Base-by-base conservation (phyloP, 2,113 vertebrate species). In the Glaucomys volans region DNA sequence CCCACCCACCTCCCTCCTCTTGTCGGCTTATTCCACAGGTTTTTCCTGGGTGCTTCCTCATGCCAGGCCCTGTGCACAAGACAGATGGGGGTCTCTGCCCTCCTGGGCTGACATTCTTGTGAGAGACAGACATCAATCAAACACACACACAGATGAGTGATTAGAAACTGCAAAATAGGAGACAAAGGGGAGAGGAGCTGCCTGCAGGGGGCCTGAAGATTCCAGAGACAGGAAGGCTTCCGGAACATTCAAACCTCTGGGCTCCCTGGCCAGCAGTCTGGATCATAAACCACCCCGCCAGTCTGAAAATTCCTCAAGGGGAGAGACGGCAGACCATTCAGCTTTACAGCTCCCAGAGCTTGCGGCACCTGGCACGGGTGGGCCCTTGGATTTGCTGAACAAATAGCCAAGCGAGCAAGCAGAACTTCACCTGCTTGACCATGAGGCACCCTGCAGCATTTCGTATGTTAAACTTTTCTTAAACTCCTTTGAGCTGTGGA, bases 321-420 rank as follows among this genome's bases (percentile, higher is more conserved):
- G 69, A 42, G 26, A 94, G 87, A 74, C 24, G 1, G 1, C 4
- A 1, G 81, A 72, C 80, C 76, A 42, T 6, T 3, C 4, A 17
- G 75, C 24, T 44, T n/a, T 76, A 64, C n/a, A 89, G 87, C n/a
- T 93, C 71, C 59, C 0, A 32, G 69, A 80, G 72, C 74, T 94
- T 97, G 95, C 96, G 75, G 90, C 44, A 6, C 44, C 44, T 47
- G 44, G 44, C 0, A 59, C 28, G 69, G 75, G 74, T 13, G 76
- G 79, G 71, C 62, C 30, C 77, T 62, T 72, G 59, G 76, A 94
- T 96, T 95, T 97, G 96, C 96, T 79, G 90, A 94, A 79, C 81
- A 97, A 95, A 96, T 0, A 87, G 75, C 76, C 9, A 44, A 77
- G 32, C 44, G 28, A 84, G 37, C 18, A 22, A 81, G 90, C 87